These are phyloP conservation scores for Ramphastos sulfuratus DNA, from an alignment of 2,113 vertebrate species.

Conservation along the genomic window DNA sequence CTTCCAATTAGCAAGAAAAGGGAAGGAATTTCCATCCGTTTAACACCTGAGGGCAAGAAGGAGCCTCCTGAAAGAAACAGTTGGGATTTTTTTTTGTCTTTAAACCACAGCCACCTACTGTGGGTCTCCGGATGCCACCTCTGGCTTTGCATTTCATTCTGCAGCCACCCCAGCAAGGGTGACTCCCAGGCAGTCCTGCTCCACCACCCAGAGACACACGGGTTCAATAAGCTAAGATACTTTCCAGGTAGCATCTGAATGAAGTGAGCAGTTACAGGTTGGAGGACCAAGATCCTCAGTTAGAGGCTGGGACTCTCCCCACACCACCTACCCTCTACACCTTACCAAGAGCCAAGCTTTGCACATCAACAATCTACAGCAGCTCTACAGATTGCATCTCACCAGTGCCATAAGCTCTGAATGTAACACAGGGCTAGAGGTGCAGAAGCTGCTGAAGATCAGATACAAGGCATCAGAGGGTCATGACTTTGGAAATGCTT, in stretches of 20 bases:
- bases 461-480: not conserved
- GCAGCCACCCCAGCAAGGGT: not conserved
- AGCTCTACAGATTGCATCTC: fast-evolving
- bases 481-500: fast-evolving
- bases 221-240: not conserved
- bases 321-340: not conserved
- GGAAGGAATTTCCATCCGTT: conserved; percentile 7
- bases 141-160: not conserved
- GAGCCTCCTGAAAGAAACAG: not conserved
- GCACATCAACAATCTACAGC: not conserved
- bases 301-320: not conserved
- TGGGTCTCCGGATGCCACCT: not conserved
- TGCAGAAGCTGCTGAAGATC: not conserved
- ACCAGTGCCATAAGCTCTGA: not conserved
- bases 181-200: not conserved
- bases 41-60: conserved; percentile 10
- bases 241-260: not conserved
- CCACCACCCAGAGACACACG: not conserved
- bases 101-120: conserved; percentile 3
- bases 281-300: not conserved
- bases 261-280: not conserved
- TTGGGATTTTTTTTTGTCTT: not conserved
- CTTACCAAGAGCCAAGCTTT: not conserved
- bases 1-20: conserved; percentile 26
- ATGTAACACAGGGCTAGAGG: not conserved